A percentile compares a stretch with the other conserved stretches of the same genome.
phyloP scores from a whole-genome alignment of 2,797 vertebrate genomes.

The Halcyon smyrnensis region DNA sequence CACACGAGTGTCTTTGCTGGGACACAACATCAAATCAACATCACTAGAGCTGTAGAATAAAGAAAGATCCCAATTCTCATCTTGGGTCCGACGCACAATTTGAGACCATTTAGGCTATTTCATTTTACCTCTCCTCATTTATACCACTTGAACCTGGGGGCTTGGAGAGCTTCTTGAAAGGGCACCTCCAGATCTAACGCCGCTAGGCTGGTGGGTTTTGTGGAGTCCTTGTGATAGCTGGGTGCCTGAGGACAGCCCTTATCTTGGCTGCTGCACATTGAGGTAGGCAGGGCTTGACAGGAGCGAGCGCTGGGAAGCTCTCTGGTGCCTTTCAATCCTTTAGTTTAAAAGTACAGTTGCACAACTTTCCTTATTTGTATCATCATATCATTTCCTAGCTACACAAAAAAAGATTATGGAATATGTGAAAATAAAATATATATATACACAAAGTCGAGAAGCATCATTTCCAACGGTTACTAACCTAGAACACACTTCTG shows the following conservation, averaged over 20 bases:
- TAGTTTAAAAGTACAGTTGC: not conserved
- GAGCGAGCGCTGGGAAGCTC: not conserved
- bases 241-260: not conserved
- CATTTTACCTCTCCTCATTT: not conserved
- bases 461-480: not conserved
- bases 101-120: not conserved
- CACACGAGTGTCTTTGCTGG: no score
- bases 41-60: not conserved
- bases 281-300: not conserved
- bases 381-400: not conserved
- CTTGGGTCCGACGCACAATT: not conserved
- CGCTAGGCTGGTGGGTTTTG: not conserved
- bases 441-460: not conserved
- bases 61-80: not conserved
- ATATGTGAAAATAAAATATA: not conserved
- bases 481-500: accelerated
- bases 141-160: not conserved
- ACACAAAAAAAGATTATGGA: not conserved
- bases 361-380: not conserved
- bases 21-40: not conserved
- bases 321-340: not conserved
- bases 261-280: not conserved
- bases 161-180: not conserved
- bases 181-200: not conserved
- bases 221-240: not conserved